These are phyloP conservation scores for Lichenostomus cassidix DNA, from an alignment of 2,113 vertebrate genomes.

Conservation along the genomic window DNA sequence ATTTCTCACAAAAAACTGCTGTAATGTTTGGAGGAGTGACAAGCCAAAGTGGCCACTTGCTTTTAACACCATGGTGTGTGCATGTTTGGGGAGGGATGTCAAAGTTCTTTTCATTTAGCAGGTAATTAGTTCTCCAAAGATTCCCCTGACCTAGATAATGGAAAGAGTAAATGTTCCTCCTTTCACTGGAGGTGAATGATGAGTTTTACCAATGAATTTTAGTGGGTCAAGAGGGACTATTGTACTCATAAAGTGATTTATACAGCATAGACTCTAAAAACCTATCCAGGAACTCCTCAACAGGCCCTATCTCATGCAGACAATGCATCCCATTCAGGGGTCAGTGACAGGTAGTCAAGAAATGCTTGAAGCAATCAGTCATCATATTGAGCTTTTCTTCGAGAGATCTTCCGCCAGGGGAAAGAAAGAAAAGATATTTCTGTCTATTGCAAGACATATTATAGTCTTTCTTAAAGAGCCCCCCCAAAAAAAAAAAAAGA, in stretches of 20 bases:
- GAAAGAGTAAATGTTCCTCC: not conserved
- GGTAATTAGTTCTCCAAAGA: not conserved
- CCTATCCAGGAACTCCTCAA: not conserved
- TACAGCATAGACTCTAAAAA: not conserved
- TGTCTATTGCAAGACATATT: not conserved
- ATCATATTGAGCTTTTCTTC: not conserved
- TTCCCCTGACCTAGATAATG: not conserved
- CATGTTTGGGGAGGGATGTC: not conserved
- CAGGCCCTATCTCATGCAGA: not conserved
- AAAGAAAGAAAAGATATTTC: not conserved
- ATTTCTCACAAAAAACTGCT: not conserved
- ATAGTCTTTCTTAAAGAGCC: not conserved
- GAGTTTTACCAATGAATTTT: not conserved
- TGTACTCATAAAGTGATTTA: not conserved
- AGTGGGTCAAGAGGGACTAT: not conserved
- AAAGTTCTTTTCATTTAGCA: not conserved
- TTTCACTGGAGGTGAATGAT: not conserved
- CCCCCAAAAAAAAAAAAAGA: not conserved
- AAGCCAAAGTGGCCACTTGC: not conserved
- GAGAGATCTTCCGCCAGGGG: not conserved
- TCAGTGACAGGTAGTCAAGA: not conserved
- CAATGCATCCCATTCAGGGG: not conserved
- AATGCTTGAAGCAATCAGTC: not conserved
- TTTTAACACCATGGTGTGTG: not conserved
- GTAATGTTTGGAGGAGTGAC: not conserved